Evolutionary conservation across 2,797 vertebrate species (phyloP), one percentile per base, ranked within the genome.

Genomic region (Arctocebus calabarensis): DNA sequence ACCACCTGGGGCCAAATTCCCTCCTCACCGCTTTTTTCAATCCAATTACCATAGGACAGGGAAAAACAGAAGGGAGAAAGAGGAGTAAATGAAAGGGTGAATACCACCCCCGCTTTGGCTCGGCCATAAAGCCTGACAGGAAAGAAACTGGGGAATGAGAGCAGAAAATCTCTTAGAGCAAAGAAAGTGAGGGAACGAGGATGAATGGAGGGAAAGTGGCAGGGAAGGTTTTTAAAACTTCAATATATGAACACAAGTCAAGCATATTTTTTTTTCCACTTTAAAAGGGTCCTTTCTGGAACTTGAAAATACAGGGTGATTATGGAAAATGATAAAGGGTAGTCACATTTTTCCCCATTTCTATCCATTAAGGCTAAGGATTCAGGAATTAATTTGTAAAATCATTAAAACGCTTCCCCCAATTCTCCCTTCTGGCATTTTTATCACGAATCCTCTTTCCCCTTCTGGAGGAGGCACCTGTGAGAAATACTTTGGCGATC

Each of bases 211-310:
- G 43, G 19, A 92, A 91, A 84, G 3, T 25, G 7, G 75, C 1
- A 37, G 40, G 19, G 25, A 88, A 89, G 23, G 48, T 34, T 2
- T 23, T 59, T 40, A 7, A 32, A 22, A 29, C 59, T 88, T 90
- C 83, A 92, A 17, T 74, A 25, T 83, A 52, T 83, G 59, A 95
- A 48, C 43, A 23, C 19, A 95, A 94, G 55, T 43, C 32, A 95
- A 90, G 4, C 25, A 73, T 94, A 7, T 45, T 7, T 45, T 45
- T 45, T 75, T 88, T 4, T 90, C 91, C 22, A 43, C 16, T 73
- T 66, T 93, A 93, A 85, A 93, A 86, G 17, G 11, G 29, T 79
- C 43, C 10, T 40, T 84, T 37, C 13, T 71, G 14, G 73, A 90
- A 91, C 37, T 68, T 81, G n/a, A 71, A 94, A 90, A 64, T 64